phyloP scores from a whole-genome alignment of 2,888 invertebrate genomes.

The Dasysyrphus albostriatus region DNA sequence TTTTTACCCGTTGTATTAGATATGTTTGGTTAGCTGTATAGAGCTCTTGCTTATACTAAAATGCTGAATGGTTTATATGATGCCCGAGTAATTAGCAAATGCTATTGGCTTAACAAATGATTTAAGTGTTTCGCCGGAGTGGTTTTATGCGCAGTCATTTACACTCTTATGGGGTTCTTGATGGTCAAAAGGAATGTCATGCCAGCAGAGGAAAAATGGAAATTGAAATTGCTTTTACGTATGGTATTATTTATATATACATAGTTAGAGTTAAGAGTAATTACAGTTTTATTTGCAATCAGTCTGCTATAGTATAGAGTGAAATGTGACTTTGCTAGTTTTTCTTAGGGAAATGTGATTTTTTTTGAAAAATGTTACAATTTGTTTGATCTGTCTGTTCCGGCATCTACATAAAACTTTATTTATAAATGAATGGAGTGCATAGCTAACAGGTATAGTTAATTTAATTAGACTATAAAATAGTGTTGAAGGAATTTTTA shows the following conservation, averaged over 20 bases:
- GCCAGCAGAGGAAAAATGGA: conserved; percentile 42
- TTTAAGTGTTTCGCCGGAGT: conserved; percentile 57
- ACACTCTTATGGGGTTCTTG: conserved; percentile 32
- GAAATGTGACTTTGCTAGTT: conserved; percentile 25
- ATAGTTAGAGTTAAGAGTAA: conserved; percentile 19
- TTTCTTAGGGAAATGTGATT: conserved; percentile 8
- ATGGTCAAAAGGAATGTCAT: conserved; percentile 26
- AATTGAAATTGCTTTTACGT: conserved; percentile 57
- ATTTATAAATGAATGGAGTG: background rate
- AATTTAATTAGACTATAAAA: conserved; percentile 4
- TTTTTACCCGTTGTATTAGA: background rate
- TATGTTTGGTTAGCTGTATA: background rate
- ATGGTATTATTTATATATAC: background rate
- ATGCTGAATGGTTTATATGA: conserved; percentile 20
- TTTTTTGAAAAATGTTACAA: background rate
- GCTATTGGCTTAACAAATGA: conserved; percentile 72
- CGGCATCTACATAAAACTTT: conserved; percentile 13
- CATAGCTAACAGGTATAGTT: conserved; percentile 3
- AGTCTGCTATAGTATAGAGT: conserved; percentile 7
- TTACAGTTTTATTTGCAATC: conserved; percentile 37
- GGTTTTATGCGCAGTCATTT: conserved; percentile 45
- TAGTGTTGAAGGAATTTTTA: conserved; percentile 8
- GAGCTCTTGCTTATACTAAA: background rate
- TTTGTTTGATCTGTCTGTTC: conserved; percentile 19
- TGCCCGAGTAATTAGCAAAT: conserved; percentile 68